A percentile compares a stretch with the other conserved stretches of the same genome.
phyloP scores from a whole-genome alignment of 2,888 invertebrate genomes.

The Xylophagus ater region DNA sequence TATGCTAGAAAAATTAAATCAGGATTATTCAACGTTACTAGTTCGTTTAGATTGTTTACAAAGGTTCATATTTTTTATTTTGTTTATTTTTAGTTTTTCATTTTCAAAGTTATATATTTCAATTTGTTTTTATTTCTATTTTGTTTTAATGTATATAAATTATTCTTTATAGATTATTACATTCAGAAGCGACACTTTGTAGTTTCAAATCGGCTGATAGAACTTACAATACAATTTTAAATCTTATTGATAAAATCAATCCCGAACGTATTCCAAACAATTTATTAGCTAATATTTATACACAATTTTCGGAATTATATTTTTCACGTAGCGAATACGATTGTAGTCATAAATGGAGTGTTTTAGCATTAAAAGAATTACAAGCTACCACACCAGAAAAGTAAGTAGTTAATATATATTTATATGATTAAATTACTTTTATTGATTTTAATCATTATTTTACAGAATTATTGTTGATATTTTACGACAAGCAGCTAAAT shows the following conservation, averaged over 20 bases:
- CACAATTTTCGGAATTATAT: constrained; percentile 71
- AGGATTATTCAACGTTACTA: constrained; percentile 47
- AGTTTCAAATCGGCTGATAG: constrained; percentile 64
- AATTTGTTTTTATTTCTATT: background rate
- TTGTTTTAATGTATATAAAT: constrained; percentile 10
- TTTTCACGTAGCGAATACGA: constrained; percentile 80
- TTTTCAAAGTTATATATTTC: background rate
- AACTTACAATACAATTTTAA: constrained; percentile 52
- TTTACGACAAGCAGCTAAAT: constrained; percentile 74
- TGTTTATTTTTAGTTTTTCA: background rate
- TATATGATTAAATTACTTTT: constrained; percentile 5
- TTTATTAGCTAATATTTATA: constrained; percentile 59
- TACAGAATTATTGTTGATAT: constrained; percentile 66
- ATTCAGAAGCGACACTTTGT: constrained; percentile 73
- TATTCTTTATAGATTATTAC: constrained; percentile 54
- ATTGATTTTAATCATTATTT: background rate
- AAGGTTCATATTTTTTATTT: constrained; percentile 45
- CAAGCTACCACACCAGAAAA: constrained; percentile 50
- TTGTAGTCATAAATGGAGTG: constrained; percentile 67
- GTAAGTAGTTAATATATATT: constrained; percentile 31
- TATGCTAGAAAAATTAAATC: constrained; percentile 47
- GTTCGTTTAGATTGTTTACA: constrained; percentile 74
- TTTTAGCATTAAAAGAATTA: constrained; percentile 60
- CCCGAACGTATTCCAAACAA: constrained; percentile 36
- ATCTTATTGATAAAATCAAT: constrained; percentile 42